Conservation (phyloP, 2,113 vertebrate genomes). For the Psophia crepitans region DNA sequence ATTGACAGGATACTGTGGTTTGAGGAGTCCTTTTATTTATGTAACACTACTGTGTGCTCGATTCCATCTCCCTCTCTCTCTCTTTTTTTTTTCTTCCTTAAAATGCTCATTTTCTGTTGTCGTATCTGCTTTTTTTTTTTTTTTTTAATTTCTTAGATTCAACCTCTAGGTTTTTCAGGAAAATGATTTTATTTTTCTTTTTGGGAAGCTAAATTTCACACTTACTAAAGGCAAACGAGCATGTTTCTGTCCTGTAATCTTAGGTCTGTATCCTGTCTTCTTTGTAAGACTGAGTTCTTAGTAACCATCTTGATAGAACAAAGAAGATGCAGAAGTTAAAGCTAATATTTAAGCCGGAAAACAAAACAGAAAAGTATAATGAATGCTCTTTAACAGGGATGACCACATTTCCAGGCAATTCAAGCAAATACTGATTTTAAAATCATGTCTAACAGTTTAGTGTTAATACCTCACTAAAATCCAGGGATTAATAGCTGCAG, state of each 20-base stretch:
- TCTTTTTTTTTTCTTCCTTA: background rate
- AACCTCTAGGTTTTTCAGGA: background rate
- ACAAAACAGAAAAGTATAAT: background rate
- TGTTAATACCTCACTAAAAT: background rate
- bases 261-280: background rate
- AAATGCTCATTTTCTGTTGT: background rate
- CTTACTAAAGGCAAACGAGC: background rate
- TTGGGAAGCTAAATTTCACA: background rate
- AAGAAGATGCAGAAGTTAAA: background rate
- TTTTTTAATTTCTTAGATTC: background rate
- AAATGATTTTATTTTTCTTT: background rate
- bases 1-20: background rate
- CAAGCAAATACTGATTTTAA: background rate
- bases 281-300: background rate
- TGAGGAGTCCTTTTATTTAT: background rate
- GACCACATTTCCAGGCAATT: background rate
- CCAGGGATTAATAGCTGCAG: background rate
- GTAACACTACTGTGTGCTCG: background rate
- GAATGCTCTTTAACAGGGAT: background rate
- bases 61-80: background rate
- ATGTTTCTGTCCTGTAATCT: background rate
- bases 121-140: background rate
- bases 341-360: background rate
- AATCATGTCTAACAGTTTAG: background rate
- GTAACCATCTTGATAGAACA: background rate